phyloP scores from a whole-genome alignment of 2,113 vertebrate species.

The Caloenas nicobarica region DNA sequence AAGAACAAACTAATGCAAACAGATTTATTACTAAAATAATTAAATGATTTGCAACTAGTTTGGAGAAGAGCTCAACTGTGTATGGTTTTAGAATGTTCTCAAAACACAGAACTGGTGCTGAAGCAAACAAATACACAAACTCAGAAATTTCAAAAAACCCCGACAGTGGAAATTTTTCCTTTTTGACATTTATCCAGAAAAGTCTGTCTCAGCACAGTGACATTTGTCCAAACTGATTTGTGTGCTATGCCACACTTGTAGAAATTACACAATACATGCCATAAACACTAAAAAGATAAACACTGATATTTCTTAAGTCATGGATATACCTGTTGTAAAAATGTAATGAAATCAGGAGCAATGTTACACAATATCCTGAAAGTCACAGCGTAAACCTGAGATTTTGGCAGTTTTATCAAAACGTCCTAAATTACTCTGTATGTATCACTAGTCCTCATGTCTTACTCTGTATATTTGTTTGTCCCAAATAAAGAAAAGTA shows the following conservation, averaged over 20 bases:
- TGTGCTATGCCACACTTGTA: neutral
- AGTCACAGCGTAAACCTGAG: slow-evolving; percentile 70
- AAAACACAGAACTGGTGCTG: neutral
- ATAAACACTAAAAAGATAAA: neutral
- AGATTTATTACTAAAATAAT: neutral
- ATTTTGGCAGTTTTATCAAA: slow-evolving; percentile 76
- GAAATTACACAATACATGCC: neutral
- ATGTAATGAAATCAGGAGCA: slow-evolving; percentile 50
- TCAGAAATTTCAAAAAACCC: neutral
- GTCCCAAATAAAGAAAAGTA: slow-evolving; percentile 63
- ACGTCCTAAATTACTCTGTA: slow-evolving; percentile 57
- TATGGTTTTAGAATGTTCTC: neutral
- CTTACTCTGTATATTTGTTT: slow-evolving; percentile 43
- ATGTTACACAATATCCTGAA: slow-evolving; percentile 51
- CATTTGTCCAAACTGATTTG: neutral
- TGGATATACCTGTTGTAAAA: slow-evolving; percentile 18
- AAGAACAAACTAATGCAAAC: neutral
- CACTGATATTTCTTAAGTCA: neutral
- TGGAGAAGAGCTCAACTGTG: neutral
- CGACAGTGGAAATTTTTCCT: neutral
- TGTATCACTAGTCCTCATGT: slow-evolving; percentile 59
- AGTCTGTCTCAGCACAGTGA: slow-evolving; percentile 3
- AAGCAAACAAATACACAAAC: neutral
- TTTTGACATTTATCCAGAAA: neutral
- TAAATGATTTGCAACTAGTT: neutral